Evolutionary conservation across 1,140 invertebrate species (phyloP).

Genomic region (Sesamia nonagrioides): DNA sequence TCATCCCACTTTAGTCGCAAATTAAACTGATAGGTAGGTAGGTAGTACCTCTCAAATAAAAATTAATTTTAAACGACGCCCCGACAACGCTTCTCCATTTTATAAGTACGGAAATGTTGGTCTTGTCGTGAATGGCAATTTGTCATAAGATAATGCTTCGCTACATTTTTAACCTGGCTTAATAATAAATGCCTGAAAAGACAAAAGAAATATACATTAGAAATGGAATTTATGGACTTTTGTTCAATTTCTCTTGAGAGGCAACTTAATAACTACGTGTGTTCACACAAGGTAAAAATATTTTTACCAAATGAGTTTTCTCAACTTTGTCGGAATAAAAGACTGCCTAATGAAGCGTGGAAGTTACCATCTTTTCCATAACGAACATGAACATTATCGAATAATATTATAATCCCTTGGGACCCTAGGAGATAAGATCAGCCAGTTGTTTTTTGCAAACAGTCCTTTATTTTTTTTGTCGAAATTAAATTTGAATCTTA

Average conservation of each 20-base stretch:
- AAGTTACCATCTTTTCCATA: background rate
- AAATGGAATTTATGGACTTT: background rate
- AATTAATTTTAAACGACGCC: slow-evolving; percentile 30
- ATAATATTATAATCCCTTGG: slow-evolving; percentile 1
- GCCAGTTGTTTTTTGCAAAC: background rate
- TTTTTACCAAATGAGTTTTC: background rate
- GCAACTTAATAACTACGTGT: background rate
- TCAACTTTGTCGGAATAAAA: background rate
- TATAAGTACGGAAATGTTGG: slow-evolving; percentile 5
- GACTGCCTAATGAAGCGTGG: background rate
- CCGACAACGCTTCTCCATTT: background rate
- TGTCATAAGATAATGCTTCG: slow-evolving; percentile 4
- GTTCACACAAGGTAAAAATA: background rate
- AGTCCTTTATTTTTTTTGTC: background rate
- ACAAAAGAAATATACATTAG: background rate
- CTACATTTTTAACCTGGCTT: slow-evolving; percentile 21
- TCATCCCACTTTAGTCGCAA: slow-evolving; percentile 11
- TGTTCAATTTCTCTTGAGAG: background rate
- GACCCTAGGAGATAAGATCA: background rate
- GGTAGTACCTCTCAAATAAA: slow-evolving; percentile 28
- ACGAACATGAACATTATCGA: slow-evolving; percentile 1
- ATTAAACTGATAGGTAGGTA: slow-evolving; percentile 16
- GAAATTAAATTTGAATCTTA: background rate
- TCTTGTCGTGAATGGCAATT: slow-evolving; percentile 9
- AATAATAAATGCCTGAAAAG: slow-evolving; percentile 1